These are phyloP conservation scores for Adelognathus sp. DNA, from an alignment of 2,888 invertebrate genomes.

Conservation along the genomic window DNA sequence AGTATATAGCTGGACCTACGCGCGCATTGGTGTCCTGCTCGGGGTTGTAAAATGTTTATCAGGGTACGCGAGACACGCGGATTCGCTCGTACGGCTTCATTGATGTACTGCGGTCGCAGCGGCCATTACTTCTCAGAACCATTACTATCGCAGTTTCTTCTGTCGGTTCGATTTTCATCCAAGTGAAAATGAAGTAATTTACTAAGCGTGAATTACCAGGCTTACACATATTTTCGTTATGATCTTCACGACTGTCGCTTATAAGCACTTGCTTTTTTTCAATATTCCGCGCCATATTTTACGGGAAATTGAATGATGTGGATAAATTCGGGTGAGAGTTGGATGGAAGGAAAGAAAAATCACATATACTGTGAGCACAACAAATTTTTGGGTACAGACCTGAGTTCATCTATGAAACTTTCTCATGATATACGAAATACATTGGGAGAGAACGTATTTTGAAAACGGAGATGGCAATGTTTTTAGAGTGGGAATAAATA, in stretches of 20 bases:
- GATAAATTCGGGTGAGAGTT: not conserved
- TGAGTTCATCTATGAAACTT: no score
- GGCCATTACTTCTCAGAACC: not conserved
- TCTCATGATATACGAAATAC: no score
- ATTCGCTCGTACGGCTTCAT: constrained; percentile 1
- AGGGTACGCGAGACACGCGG: constrained; percentile 33
- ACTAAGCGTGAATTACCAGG: not conserved
- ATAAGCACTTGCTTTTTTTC: not conserved
- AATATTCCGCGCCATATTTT: not conserved
- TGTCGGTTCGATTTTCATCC: constrained; percentile 38
- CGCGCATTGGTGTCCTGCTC: constrained; percentile 7
- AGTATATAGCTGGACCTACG: not conserved
- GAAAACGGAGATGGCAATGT: no score
- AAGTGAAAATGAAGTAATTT: not conserved
- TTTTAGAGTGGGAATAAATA: no score
- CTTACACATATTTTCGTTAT: not conserved
- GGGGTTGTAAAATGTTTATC: constrained; percentile 50
- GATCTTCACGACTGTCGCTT: constrained; percentile 2
- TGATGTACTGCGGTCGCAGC: not conserved
- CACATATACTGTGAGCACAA: not conserved
- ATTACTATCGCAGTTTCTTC: constrained; percentile 6
- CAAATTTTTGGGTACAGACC: no score
- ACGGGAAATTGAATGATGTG: not conserved
- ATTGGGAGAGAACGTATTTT: no score
- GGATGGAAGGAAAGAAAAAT: no score